Conservation (phyloP, 2,888 invertebrate genomes). For the Pelosia muscerda region DNA sequence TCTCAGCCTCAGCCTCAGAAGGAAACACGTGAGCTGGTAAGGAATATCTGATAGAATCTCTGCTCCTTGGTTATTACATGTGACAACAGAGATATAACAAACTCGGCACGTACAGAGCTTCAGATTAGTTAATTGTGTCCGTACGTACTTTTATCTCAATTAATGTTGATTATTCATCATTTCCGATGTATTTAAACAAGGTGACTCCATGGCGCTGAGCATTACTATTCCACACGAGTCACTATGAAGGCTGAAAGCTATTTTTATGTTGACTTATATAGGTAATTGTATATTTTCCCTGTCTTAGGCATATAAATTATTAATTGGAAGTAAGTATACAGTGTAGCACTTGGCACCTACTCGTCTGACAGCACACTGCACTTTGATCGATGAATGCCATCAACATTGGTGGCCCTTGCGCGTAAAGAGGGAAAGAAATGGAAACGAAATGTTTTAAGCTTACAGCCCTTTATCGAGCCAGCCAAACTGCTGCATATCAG, state of each 20-base stretch:
- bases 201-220: not conserved
- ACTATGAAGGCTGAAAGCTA: constrained; percentile 39
- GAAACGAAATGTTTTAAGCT: too few relatives aligned
- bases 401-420: too few relatives aligned
- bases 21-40: too few relatives aligned
- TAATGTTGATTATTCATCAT: constrained; percentile 37
- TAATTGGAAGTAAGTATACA: not conserved
- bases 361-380: too few relatives aligned
- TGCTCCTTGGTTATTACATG: not conserved
- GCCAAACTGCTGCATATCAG: too few relatives aligned
- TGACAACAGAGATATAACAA: not conserved
- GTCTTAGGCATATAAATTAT: not conserved
- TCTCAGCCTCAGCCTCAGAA: too few relatives aligned
- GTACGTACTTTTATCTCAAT: constrained; percentile 15
- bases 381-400: too few relatives aligned
- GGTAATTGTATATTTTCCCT: constrained; percentile 3
- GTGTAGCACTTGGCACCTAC: too few relatives aligned
- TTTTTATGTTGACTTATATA: constrained; percentile 9
- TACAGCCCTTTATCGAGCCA: too few relatives aligned
- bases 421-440: too few relatives aligned
- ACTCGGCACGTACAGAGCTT: not conserved
- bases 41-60: too few relatives aligned
- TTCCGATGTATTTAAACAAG: constrained; percentile 31
- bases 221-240: constrained; percentile 33
- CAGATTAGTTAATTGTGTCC: not conserved